Base-by-base conservation (phyloP, 2,113 vertebrate genomes). In the Notechis scutatus region DNA sequence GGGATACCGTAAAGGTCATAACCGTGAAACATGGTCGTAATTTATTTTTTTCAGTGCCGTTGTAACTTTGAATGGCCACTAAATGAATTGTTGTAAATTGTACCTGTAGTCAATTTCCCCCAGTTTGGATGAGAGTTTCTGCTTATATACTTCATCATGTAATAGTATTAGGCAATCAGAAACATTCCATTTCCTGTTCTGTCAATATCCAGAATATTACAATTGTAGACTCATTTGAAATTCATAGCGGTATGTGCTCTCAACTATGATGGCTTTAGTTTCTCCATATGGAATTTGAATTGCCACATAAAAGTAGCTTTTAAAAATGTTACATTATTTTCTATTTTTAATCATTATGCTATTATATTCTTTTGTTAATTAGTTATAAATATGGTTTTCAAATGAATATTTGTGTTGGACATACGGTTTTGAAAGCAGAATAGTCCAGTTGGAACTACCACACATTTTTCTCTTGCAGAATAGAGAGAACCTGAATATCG, bases 391-490 rank as follows among this genome's bases (percentile, higher is more conserved):
- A 54, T 54, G 64, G 29, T 1, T 91, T 90, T 10, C 23, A 57
- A 94, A 90, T 59, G 26, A 1, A 85, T 3, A 92, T 45, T 61
- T 20, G n/a, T 34, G 0, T 0, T 9, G 0, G 6, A 86, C 1
- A 20, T 55, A 50, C 29, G 0, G 0, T 9, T 20, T 9, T 57
- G 23, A 61, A 0, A 52, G 10, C 21, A 1, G 91, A 81, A 9
- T 23, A 0, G 91, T 6, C 34, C 5, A 50, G 56, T 29, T 94
- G 3, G 8, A 39, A 90, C n/a, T 91, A 85, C 9, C 29, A 26
- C 85, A 1, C 29, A 86, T 12, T 57, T 52, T 1, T 91, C 42
- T 3, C 45, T 42, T 0, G 39, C 8, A 2, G 57, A 94, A 87
- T 7, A 39, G 87, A 91, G 12, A n/a, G 0, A 93, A 59, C 6